Conservation (phyloP, 2,888 invertebrate species). For the Pherbina coryleti region DNA sequence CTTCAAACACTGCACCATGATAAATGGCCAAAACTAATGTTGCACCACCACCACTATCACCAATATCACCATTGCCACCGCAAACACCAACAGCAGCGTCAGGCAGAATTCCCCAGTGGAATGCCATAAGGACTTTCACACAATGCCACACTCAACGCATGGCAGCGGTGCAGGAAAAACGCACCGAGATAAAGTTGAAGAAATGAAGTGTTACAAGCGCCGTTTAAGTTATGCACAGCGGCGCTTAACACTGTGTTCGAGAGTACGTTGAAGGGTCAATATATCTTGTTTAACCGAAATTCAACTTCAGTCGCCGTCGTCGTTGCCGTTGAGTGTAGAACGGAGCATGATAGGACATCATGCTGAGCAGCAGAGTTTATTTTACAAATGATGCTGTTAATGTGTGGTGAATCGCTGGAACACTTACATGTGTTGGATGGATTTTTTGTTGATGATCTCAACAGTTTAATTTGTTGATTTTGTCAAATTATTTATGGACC, state of each 20-base stretch:
- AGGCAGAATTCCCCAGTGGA: conserved; percentile 54
- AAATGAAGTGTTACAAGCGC: conserved; percentile 53
- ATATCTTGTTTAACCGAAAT: conserved; percentile 54
- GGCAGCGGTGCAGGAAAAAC: not conserved
- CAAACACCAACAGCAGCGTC: conserved; percentile 1
- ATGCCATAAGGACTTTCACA: conserved; percentile 33
- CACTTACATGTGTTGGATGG: conserved; percentile 32
- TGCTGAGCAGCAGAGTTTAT: conserved; percentile 60
- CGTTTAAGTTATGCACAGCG: conserved; percentile 42
- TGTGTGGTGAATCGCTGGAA: conserved; percentile 43
- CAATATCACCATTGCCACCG: conserved; percentile 16
- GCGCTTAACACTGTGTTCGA: not conserved
- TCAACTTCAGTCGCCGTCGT: not conserved
- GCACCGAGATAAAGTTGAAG: not conserved
- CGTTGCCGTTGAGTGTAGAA: too few relatives aligned
- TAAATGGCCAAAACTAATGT: conserved; percentile 61
- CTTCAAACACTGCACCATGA: conserved; percentile 47
- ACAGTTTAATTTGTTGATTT: conserved; percentile 67
- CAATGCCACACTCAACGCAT: not conserved
- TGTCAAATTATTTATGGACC: conserved; percentile 59
- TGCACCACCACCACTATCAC: conserved; percentile 39
- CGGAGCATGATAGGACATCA: conserved; percentile 43
- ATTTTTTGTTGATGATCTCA: conserved; percentile 47
- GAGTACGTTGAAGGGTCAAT: conserved; percentile 61
- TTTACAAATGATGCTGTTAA: conserved; percentile 63